A percentile compares a stretch with the other conserved stretches of the same genome.
Evolutionary conservation across 92 coral and sea anemone genomes (phyloP).

Genomic region (Actinernus sp.): DNA sequence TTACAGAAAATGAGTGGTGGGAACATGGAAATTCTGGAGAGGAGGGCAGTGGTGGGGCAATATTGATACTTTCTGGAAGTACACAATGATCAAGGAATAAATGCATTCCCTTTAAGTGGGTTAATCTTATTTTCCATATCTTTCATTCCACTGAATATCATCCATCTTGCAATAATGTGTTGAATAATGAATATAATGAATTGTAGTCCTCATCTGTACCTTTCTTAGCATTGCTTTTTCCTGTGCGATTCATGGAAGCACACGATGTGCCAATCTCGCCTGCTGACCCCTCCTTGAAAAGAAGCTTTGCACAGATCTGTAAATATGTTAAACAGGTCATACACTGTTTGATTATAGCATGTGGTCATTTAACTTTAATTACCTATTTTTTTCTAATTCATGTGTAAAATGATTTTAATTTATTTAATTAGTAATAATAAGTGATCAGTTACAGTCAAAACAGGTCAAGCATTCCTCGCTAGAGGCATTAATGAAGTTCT

Average conservation of each 20-base stretch:
- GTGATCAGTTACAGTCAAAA: too few relatives aligned
- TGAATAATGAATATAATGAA: slow-evolving; percentile 50
- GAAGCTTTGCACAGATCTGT: too few relatives aligned
- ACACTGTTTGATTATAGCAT: too few relatives aligned
- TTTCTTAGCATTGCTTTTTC: slow-evolving; percentile 48
- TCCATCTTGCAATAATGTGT: slow-evolving; percentile 61
- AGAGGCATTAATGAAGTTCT: too few relatives aligned
- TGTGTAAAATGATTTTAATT: too few relatives aligned
- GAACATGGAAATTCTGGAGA: background rate
- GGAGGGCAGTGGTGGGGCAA: background rate
- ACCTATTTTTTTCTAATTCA: too few relatives aligned
- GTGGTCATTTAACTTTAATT: too few relatives aligned
- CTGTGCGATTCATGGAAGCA: slow-evolving; percentile 54
- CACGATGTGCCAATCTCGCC: slow-evolving; percentile 57
- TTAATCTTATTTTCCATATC: slow-evolving; percentile 1
- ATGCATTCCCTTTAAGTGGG: background rate
- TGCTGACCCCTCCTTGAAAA: slow-evolving; percentile 51
- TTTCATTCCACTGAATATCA: slow-evolving; percentile 52
- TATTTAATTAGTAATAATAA: too few relatives aligned
- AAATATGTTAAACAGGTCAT: too few relatives aligned
- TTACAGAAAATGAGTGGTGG: too few relatives aligned
- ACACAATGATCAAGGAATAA: background rate
- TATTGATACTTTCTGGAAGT: background rate
- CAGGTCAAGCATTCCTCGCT: background rate
- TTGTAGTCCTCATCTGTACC: slow-evolving; percentile 62